Conservation (phyloP, 1,140 invertebrate species). For the Trachymyrmex cornetzi region DNA sequence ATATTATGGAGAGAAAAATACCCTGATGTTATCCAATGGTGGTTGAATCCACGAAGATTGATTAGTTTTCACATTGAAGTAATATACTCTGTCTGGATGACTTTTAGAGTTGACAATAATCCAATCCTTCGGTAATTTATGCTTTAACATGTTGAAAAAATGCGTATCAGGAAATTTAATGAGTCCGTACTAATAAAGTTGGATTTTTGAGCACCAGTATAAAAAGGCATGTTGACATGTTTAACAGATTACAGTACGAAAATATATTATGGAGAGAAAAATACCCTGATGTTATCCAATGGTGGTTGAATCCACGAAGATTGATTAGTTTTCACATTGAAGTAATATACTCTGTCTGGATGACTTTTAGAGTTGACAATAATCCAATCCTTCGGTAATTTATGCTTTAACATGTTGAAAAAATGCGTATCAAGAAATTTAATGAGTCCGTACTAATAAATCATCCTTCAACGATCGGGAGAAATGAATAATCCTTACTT, state of each 20-base stretch:
- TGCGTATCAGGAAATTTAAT: background rate
- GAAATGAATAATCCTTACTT: background rate
- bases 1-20: conserved; percentile 9
- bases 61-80: conserved; percentile 80
- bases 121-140: conserved; percentile 78
- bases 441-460: too few relatives aligned
- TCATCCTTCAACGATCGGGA: too few relatives aligned
- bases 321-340: conserved; percentile 79
- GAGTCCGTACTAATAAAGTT: too few relatives aligned
- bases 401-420: conserved; percentile 67
- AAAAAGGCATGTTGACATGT: background rate
- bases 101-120: conserved; percentile 75
- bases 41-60: conserved; percentile 77
- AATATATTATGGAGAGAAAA: background rate
- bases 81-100: conserved; percentile 79
- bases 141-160: conserved; percentile 63
- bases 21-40: conserved; percentile 20
- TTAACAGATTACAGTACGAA: background rate
- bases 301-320: conserved; percentile 76
- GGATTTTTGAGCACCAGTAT: too few relatives aligned
- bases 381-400: conserved; percentile 78
- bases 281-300: conserved; percentile 36
- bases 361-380: conserved; percentile 75
- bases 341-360: conserved; percentile 80
- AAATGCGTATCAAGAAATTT: background rate